These are phyloP conservation scores for Pandemis cinnamomeana DNA, from an alignment of 2,888 invertebrate genomes.

Conservation along the genomic window DNA sequence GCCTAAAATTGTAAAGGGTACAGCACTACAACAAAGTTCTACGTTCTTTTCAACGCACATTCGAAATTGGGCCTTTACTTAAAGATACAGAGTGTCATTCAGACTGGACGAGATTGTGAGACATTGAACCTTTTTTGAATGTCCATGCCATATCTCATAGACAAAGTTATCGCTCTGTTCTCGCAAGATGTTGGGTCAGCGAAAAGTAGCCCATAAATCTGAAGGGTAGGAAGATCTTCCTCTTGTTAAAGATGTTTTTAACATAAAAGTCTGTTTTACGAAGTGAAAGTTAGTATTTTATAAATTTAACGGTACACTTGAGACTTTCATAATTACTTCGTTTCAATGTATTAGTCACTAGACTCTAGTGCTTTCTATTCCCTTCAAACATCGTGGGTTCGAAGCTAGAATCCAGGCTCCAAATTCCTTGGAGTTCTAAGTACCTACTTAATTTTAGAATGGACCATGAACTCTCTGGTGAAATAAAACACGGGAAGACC, in stretches of 20 bases:
- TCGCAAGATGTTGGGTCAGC: slow-evolving; percentile 26
- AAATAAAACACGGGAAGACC: too few species aligned
- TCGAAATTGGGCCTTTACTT: not conserved
- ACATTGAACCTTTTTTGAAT: not conserved
- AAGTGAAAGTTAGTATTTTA: not conserved
- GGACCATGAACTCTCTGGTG: too few species aligned
- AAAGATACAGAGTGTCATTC: not conserved
- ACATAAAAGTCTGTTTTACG: not conserved
- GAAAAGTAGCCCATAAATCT: slow-evolving; percentile 27
- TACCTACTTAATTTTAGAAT: too few species aligned
- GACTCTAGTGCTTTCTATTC: too few species aligned
- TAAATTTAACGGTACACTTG: not conserved
- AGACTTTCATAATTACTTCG: too few species aligned
- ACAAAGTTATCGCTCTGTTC: slow-evolving; percentile 21
- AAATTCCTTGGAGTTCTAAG: too few species aligned
- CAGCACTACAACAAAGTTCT: not conserved
- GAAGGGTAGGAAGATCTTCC: not conserved
- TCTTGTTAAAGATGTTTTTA: not conserved
- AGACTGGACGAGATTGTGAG: not conserved
- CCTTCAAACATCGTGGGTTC: too few species aligned
- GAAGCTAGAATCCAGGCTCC: too few species aligned
- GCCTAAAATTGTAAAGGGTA: slow-evolving; percentile 8
- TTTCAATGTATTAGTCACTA: too few species aligned
- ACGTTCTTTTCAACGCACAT: not conserved
- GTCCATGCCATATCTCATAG: slow-evolving; percentile 14